Evolutionary conservation across 2,113 vertebrate genomes (phyloP).

Genomic region (Cynoglossus semilaevis): DNA sequence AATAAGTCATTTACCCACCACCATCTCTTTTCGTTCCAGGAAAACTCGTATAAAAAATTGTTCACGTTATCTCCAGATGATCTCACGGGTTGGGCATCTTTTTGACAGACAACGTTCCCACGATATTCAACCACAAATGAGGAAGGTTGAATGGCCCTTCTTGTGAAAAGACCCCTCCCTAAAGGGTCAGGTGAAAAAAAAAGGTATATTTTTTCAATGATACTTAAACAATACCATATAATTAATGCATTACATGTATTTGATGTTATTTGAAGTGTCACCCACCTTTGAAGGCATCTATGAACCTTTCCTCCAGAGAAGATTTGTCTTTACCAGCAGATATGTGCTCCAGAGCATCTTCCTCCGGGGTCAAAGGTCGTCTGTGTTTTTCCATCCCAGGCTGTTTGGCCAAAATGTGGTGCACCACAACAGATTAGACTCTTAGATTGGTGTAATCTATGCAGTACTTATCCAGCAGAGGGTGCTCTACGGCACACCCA

Average conservation of each 20-base stretch:
- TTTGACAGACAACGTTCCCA: conserved; percentile 1
- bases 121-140: conserved; percentile 49
- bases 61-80: neutral
- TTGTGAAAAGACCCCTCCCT: conserved; percentile 40
- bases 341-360: conserved; percentile 43
- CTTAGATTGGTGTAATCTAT: too few species aligned
- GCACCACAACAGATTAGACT: too few species aligned
- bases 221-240: too few species aligned
- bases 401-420: too few species aligned
- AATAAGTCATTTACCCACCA: conserved; percentile 22
- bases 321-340: conserved; percentile 33
- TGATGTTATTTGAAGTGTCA: too few species aligned
- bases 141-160: conserved; percentile 21
- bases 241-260: too few species aligned
- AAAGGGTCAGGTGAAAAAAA: neutral
- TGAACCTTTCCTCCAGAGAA: conserved; percentile 20
- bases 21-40: conserved; percentile 40
- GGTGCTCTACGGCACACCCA: too few species aligned
- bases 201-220: too few species aligned
- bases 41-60: conserved; percentile 30
- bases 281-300: conserved; percentile 44
- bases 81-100: neutral
- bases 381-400: conserved; percentile 24
- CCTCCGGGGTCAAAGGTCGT: conserved; percentile 2
- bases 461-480: too few species aligned